Conservation (phyloP, 2,113 vertebrate genomes). For the Barbus barbus region DNA sequence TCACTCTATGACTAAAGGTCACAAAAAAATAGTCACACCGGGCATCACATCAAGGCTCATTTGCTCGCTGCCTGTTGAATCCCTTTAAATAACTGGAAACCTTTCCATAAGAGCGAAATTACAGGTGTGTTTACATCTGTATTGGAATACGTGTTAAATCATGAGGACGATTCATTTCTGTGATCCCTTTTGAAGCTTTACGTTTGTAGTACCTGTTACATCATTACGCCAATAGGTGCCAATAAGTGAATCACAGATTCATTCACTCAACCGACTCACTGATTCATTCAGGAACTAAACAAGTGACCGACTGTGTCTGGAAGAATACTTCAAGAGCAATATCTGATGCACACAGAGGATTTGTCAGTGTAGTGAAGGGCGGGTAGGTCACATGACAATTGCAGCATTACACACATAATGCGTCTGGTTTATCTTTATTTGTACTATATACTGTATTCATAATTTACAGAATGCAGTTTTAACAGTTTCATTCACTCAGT, state of each 20-base stretch:
- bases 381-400: no score
- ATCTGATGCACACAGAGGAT: no score
- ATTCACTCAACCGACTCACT: not conserved
- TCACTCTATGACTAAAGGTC: slow-evolving; percentile 21
- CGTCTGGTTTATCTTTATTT: no score
- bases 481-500: not conserved
- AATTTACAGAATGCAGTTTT: no score
- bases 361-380: no score
- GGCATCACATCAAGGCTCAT: not conserved
- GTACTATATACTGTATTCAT: no score
- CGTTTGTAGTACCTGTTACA: not conserved
- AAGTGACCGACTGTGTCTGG: not conserved
- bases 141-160: not conserved
- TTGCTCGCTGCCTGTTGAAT: not conserved
- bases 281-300: not conserved
- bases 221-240: no score
- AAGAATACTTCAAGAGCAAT: no score
- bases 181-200: not conserved
- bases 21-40: slow-evolving; percentile 11
- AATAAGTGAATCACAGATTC: not conserved
- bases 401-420: no score
- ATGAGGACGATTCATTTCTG: not conserved
- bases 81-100: no score
- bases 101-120: no score
- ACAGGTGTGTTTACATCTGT: not conserved